Conservation (phyloP, 2,888 invertebrate genomes). For the Halocaridina rubra region DNA sequence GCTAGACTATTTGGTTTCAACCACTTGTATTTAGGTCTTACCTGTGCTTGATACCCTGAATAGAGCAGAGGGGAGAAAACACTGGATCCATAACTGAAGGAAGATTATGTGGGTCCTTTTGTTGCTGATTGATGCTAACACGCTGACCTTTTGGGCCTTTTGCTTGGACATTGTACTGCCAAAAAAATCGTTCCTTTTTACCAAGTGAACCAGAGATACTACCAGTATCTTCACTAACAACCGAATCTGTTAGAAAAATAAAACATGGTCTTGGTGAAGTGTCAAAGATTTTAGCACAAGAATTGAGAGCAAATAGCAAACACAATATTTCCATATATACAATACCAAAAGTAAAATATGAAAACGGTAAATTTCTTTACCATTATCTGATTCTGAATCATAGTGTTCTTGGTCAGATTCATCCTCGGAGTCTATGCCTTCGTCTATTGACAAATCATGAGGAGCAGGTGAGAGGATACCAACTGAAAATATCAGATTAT, state of each 20-base stretch:
- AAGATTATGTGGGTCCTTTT: slow-evolving; percentile 91
- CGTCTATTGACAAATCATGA: slow-evolving; percentile 61
- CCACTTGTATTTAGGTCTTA: too few species aligned
- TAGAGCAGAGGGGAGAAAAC: slow-evolving; percentile 91
- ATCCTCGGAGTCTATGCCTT: slow-evolving; percentile 63
- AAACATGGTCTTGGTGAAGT: too few species aligned
- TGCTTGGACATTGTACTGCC: slow-evolving; percentile 98
- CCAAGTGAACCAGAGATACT: slow-evolving; percentile 33
- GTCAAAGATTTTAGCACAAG: too few species aligned
- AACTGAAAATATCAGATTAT: too few species aligned
- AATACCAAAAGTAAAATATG: too few species aligned
- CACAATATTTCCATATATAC: too few species aligned
- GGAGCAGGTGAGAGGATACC: slow-evolving; percentile 61
- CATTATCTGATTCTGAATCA: slow-evolving; percentile 63
- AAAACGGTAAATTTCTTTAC: too few species aligned
- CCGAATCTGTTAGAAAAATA: slow-evolving; percentile 31
- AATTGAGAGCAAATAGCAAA: too few species aligned
- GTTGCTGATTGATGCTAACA: slow-evolving; percentile 83
- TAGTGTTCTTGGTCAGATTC: slow-evolving; percentile 61
- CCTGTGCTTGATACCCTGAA: slow-evolving; percentile 90
- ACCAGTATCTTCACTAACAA: slow-evolving; percentile 52
- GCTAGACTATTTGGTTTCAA: too few species aligned
- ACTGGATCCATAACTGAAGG: slow-evolving; percentile 94
- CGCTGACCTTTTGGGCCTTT: slow-evolving; percentile 97
- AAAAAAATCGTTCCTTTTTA: slow-evolving; percentile 88